phyloP scores from a whole-genome alignment of 2,888 invertebrate genomes.

The Leucophenga montana region DNA sequence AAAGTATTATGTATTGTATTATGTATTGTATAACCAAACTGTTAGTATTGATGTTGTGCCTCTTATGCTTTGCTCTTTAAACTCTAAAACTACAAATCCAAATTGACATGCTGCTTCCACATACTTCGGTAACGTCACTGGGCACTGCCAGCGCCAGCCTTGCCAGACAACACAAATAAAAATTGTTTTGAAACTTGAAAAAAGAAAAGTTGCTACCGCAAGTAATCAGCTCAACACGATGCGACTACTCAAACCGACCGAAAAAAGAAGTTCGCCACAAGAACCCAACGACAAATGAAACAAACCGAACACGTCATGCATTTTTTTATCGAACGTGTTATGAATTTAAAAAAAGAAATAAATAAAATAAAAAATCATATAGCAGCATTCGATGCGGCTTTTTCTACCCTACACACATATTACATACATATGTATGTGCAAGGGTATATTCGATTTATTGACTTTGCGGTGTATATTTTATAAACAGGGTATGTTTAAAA shows the following conservation, averaged over 20 bases:
- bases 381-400: neutral
- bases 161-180: too few species aligned
- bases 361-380: neutral
- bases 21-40: too few species aligned
- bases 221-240: conserved; percentile 4
- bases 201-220: neutral
- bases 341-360: conserved; percentile 44
- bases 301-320: conserved; percentile 13
- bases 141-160: too few species aligned
- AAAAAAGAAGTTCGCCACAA: neutral
- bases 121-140: too few species aligned
- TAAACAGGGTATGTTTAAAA: too few species aligned
- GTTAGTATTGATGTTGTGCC: too few species aligned
- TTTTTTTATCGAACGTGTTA: conserved; percentile 46
- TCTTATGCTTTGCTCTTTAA: neutral
- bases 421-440: neutral
- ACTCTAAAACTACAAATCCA: neutral
- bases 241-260: too few species aligned
- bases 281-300: neutral
- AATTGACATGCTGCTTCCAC: too few species aligned
- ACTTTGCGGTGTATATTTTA: too few species aligned
- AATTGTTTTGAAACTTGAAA: too few species aligned
- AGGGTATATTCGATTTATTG: neutral
- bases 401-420: too few species aligned
- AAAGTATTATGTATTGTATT: too few species aligned